phyloP scores from a whole-genome alignment of 2,797 vertebrate species.

The Limosa lapponica region DNA sequence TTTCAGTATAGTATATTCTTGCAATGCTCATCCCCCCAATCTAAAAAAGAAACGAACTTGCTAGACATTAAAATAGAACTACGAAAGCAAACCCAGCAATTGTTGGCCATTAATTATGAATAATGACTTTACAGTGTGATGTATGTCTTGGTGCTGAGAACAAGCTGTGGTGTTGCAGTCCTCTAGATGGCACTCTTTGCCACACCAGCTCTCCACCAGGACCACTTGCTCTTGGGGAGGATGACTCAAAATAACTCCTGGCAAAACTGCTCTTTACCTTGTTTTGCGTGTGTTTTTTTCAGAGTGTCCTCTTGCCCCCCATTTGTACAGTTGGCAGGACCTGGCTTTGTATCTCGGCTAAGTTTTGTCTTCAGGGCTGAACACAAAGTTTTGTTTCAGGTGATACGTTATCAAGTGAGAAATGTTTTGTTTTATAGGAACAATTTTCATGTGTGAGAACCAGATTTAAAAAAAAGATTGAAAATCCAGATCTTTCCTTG shows the following conservation, averaged over 20 bases:
- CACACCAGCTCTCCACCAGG: background rate
- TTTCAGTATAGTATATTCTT: background rate
- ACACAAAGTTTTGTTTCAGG: background rate
- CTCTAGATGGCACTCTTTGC: conserved; percentile 56
- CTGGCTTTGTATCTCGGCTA: background rate
- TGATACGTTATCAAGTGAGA: background rate
- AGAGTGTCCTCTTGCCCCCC: background rate
- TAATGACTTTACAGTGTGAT: background rate
- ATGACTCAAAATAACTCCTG: background rate
- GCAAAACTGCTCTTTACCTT: background rate
- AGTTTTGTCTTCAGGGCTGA: background rate
- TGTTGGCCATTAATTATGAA: background rate
- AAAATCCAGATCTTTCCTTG: background rate
- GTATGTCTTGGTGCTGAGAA: fast-evolving
- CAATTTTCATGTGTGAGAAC: background rate
- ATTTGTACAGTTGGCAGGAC: background rate
- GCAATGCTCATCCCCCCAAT: background rate
- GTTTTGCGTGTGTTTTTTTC: background rate
- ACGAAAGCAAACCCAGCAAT: background rate
- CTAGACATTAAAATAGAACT: background rate
- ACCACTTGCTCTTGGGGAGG: background rate
- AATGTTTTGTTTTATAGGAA: background rate
- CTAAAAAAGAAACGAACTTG: background rate
- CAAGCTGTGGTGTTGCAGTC: background rate
- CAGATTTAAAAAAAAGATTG: background rate